Evolutionary conservation across 2,888 invertebrate species (phyloP), one percentile per base, ranked within the genome.

Genomic region (Molorchus minor): DNA sequence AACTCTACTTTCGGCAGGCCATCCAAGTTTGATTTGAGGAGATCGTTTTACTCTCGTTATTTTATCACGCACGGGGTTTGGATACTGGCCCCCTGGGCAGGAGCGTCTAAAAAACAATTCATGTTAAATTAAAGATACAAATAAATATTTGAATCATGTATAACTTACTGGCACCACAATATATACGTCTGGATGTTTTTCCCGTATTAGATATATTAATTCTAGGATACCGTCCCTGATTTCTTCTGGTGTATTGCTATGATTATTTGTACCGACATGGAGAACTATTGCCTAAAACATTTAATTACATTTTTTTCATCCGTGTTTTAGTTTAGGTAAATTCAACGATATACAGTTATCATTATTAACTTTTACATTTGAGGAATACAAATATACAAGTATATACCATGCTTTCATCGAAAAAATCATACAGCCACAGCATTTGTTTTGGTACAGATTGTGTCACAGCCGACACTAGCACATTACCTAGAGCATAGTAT

Each of bases 231-330:
- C 96, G 71, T 90, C 91, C 57, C 87, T 85, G 46, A 95, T 87
- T 82, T 95, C 87, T 70, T 91, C 90, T n/a, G 93, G 86, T 25
- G 88, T 85, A 78, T 93, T 87, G 49, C 85, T 85, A 77, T 91
- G 86, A 83, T 96, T 96, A 79, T 94, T 95, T 59, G 95, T 94
- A 59, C 96, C 96, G 64, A 92, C 91, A 80, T 92, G 88, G 49
- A 96, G 81, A 55, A 95, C 93, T 71, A 95, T 88, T 19, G 91
- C 91, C 93, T 94, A 77, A 30, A 77, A 80, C n/a, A n/a, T n/a
- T n/a, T n/a, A n/a, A n/a, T n/a, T n/a, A n/a, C n/a, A n/a, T n/a
- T n/a, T n/a, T n/a, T n/a, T n/a, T n/a, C n/a, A n/a, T n/a, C n/a
- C n/a, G n/a, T n/a, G n/a, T n/a, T n/a, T n/a, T n/a, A n/a, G n/a